Base-by-base conservation (phyloP, 2,888 invertebrate species). In the Podotricha telesiphe region DNA sequence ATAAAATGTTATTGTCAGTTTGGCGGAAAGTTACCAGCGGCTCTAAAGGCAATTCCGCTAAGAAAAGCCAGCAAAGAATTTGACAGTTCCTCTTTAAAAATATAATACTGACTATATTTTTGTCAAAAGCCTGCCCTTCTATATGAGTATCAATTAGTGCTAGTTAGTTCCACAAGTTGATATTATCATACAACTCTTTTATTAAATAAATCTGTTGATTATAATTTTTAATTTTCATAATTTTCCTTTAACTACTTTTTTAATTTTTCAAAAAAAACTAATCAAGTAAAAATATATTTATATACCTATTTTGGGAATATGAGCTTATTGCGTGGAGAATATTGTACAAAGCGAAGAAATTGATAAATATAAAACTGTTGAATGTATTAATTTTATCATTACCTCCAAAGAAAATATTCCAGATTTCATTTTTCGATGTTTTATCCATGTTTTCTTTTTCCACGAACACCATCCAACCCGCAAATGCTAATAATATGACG, bases 321-420 rank as follows among this genome's bases (percentile, higher is more conserved):
- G n/a, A n/a, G n/a, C n/a, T n/a, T n/a, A n/a, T n/a, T n/a, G n/a
- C n/a, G n/a, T 28, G 28, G 6, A 28, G 28, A 28, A 28, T 28
- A n/a, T n/a, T n/a, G n/a, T n/a, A n/a, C n/a, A n/a, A n/a, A n/a
- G n/a, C n/a, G n/a, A n/a, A n/a, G n/a, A n/a, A n/a, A n/a, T n/a
- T n/a, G n/a, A n/a, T n/a, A n/a, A n/a, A n/a, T n/a, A n/a, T n/a
- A n/a, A n/a, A n/a, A n/a, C n/a, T n/a, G n/a, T n/a, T n/a, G n/a
- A n/a, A n/a, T 10, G 22, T 58, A 45, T 11, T 11, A 45, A 59
- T 37, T 37, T 50, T 15, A 48, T 37, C 55, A 75, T 75, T 76
- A 89, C 91, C 91, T 58, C 97, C 97, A 84, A 99, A 99, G 89
- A 99, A 97, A 74, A 98, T 99, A 82, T 96, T 97, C 97, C 98